Evolutionary conservation across 1,140 invertebrate species (phyloP).

Genomic region (Drosophila funebris): DNA sequence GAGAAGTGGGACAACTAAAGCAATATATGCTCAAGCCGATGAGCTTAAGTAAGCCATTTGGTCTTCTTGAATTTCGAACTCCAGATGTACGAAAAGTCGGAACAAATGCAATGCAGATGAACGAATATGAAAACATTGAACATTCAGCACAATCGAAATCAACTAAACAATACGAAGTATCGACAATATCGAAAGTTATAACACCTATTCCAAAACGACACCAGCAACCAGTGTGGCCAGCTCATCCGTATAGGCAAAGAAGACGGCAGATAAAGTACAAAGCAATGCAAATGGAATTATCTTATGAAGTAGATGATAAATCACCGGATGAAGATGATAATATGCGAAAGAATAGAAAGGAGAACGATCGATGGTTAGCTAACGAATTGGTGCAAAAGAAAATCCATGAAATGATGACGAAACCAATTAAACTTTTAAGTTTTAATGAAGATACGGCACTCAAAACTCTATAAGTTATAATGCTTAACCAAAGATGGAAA

Average conservation of each 20-base stretch:
- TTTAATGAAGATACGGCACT: background rate
- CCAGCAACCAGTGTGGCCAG: conserved; percentile 25
- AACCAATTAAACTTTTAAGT: conserved; percentile 40
- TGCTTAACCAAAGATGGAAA: too few species aligned
- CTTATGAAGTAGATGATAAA: background rate
- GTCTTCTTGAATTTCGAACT: conserved; percentile 41
- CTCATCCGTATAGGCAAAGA: conserved; percentile 16
- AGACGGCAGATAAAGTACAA: conserved; percentile 13
- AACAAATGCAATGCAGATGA: too few species aligned
- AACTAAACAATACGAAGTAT: too few species aligned
- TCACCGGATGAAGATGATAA: too few species aligned
- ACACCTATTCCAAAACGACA: background rate
- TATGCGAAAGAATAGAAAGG: background rate
- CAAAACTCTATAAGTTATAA: background rate
- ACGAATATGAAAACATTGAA: background rate
- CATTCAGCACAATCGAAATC: background rate
- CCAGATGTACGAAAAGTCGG: conserved; percentile 16
- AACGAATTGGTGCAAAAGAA: conserved; percentile 21
- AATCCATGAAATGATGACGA: conserved; percentile 51
- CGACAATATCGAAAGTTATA: background rate
- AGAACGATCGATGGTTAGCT: background rate
- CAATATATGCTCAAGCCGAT: background rate
- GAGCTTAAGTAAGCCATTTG: background rate
- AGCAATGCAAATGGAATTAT: background rate
- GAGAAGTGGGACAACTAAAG: background rate